Evolutionary conservation across 2,888 invertebrate species (phyloP).

Genomic region (Torymus aiolomorphi): DNA sequence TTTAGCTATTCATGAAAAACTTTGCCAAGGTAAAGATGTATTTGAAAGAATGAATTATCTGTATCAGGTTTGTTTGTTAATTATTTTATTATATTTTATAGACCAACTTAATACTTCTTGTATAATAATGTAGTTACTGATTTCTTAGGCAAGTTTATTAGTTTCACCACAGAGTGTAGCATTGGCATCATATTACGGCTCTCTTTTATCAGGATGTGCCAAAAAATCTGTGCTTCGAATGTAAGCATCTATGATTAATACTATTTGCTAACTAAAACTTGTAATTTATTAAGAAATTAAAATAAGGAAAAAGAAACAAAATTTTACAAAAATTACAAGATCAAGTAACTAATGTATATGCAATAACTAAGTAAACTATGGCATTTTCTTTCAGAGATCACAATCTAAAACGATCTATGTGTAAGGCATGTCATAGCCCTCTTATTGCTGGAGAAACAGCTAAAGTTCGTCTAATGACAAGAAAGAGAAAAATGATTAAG

Average conservation of each 20-base stretch:
- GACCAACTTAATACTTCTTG: slow-evolving; percentile 12
- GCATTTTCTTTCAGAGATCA: slow-evolving; percentile 77
- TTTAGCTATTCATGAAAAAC: slow-evolving; percentile 69
- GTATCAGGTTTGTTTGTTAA: slow-evolving; percentile 78
- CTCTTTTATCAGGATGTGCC: slow-evolving; percentile 78
- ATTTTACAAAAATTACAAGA: slow-evolving; percentile 11
- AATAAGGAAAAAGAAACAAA: neutral
- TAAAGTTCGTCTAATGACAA: slow-evolving; percentile 76
- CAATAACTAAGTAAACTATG: neutral
- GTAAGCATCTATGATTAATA: slow-evolving; percentile 72
- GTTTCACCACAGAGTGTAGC: slow-evolving; percentile 74
- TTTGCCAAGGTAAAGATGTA: slow-evolving; percentile 82
- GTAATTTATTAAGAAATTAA: neutral
- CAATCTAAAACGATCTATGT: slow-evolving; percentile 79
- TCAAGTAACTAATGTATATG: neutral
- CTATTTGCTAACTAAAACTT: slow-evolving; percentile 5
- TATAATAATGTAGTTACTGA: slow-evolving; percentile 41
- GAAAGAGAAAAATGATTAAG: slow-evolving; percentile 75
- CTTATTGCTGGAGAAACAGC: slow-evolving; percentile 78
- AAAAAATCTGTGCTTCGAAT: slow-evolving; percentile 81
- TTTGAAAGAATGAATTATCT: slow-evolving; percentile 84
- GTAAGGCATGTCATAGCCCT: slow-evolving; percentile 79
- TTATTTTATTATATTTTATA: slow-evolving; percentile 10
- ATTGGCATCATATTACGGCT: slow-evolving; percentile 79
- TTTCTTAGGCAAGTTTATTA: slow-evolving; percentile 77